Percentiles rank a stretch among this genome's conserved stretches.
Evolutionary conservation across 2,113 vertebrate genomes (phyloP).

Genomic region (Leptodactylus fuscus): DNA sequence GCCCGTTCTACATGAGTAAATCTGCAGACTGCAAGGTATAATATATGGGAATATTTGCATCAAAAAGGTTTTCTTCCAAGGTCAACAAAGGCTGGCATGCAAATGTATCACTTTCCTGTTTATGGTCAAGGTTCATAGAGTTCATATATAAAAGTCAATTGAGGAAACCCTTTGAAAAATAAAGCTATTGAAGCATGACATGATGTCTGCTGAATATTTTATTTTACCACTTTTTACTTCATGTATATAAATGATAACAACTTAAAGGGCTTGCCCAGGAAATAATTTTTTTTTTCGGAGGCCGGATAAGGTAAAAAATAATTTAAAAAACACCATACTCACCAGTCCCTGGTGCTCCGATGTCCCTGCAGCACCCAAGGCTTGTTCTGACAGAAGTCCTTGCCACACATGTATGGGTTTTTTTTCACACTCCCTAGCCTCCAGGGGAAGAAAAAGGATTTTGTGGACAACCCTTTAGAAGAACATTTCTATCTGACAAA

Average conservation of each 20-base stretch:
- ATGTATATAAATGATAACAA: not conserved
- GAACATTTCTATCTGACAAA: no score
- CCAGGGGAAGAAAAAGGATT: no score
- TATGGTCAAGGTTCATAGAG: constrained; percentile 2
- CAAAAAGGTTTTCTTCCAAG: constrained; percentile 33
- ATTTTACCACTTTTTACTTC: not conserved
- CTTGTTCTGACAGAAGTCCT: no score
- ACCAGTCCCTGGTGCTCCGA: no score
- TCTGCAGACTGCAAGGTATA: not conserved
- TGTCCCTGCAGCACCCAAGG: no score
- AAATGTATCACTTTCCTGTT: constrained; percentile 44
- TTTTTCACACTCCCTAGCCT: no score
- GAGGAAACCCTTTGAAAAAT: not conserved
- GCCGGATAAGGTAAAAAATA: no score
- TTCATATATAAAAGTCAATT: constrained; percentile 17
- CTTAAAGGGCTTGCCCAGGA: not conserved
- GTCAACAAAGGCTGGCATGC: constrained; percentile 36
- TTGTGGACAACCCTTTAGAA: no score
- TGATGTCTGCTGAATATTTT: not conserved
- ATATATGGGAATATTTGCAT: constrained; percentile 37
- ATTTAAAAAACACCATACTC: no score
- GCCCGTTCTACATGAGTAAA: not conserved
- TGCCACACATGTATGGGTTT: no score
- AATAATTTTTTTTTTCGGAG: no score
- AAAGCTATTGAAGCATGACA: not conserved